Conservation (phyloP, 37 sponge, comb jelly and placozoan species). For the Oopsacas minuta region DNA sequence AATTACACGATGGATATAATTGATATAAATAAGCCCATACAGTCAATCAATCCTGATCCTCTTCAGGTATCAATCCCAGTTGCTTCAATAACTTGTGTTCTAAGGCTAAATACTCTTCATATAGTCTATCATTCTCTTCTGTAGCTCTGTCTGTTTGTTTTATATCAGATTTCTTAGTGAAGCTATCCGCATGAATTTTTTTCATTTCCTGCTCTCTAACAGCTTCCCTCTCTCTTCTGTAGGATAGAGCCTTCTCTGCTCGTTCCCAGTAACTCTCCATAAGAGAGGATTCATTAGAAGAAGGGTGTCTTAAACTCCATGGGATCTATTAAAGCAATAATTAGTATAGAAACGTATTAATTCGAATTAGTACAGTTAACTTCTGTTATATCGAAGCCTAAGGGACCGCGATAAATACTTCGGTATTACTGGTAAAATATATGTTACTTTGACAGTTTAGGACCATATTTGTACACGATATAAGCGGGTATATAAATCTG, state of each 20-base stretch:
- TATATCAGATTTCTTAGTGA: slow-evolving; percentile 21
- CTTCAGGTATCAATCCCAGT: slow-evolving; percentile 49
- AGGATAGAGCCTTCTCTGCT: slow-evolving; percentile 43
- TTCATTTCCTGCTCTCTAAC: slow-evolving; percentile 43
- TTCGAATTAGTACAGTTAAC: too few species aligned
- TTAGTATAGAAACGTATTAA: too few species aligned
- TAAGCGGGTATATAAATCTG: background rate
- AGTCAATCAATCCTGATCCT: background rate
- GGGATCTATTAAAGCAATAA: slow-evolving; percentile 74
- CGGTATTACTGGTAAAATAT: too few species aligned
- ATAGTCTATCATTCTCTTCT: slow-evolving; percentile 35
- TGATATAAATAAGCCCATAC: too few species aligned
- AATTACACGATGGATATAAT: too few species aligned
- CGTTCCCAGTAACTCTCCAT: slow-evolving; percentile 76
- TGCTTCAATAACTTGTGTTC: slow-evolving; percentile 67
- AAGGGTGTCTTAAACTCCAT: slow-evolving; percentile 66
- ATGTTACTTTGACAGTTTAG: too few species aligned
- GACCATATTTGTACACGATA: too few species aligned
- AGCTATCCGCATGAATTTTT: background rate
- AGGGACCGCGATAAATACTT: too few species aligned
- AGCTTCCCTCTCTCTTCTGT: slow-evolving; percentile 21
- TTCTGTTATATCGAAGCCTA: too few species aligned
- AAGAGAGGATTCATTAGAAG: slow-evolving; percentile 57
- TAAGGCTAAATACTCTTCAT: slow-evolving; percentile 57
- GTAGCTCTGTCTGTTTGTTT: slow-evolving; percentile 13